These are phyloP conservation scores for Pimpla rufipes DNA, from an alignment of 2,888 invertebrate species.

Conservation along the genomic window DNA sequence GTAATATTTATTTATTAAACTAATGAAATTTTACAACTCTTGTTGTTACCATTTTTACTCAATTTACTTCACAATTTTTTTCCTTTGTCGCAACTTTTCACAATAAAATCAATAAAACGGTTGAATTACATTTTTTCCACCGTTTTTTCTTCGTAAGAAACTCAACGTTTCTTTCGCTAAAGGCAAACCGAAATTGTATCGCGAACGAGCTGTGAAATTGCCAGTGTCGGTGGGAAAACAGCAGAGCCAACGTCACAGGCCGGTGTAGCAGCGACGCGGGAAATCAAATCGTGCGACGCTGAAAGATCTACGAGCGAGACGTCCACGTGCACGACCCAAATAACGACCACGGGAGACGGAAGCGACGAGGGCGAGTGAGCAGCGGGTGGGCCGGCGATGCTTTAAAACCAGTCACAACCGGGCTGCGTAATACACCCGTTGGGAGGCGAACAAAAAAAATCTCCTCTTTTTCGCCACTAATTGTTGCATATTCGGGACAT, in stretches of 20 bases:
- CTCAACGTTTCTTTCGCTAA: too few relatives aligned
- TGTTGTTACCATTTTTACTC: too few relatives aligned
- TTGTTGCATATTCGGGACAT: not conserved
- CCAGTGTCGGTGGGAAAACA: slow-evolving; percentile 21
- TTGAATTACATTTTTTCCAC: too few relatives aligned
- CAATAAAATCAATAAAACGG: too few relatives aligned
- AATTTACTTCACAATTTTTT: too few relatives aligned
- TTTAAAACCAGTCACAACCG: slow-evolving; percentile 13
- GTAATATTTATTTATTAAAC: too few relatives aligned
- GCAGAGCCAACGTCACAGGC: slow-evolving; percentile 15
- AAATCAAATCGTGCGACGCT: slow-evolving; percentile 49
- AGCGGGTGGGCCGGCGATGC: slow-evolving; percentile 5
- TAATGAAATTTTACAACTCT: too few relatives aligned
- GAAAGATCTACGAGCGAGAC: slow-evolving; percentile 63
- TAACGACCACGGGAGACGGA: slow-evolving; percentile 43
- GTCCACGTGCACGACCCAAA: slow-evolving; percentile 64
- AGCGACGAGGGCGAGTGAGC: slow-evolving; percentile 31
- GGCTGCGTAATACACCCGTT: slow-evolving; percentile 4
- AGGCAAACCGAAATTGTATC: not conserved
- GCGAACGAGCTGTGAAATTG: slow-evolving; percentile 13
- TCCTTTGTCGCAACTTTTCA: too few relatives aligned
- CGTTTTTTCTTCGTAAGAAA: too few relatives aligned
- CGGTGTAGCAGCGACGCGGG: slow-evolving; percentile 14
- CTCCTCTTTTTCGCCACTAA: slow-evolving; percentile 9
- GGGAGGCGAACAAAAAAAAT: not conserved